Evolutionary conservation across 2,888 invertebrate species (phyloP), one percentile per base, ranked within the genome.

Genomic region (Crepidodera aurea): DNA sequence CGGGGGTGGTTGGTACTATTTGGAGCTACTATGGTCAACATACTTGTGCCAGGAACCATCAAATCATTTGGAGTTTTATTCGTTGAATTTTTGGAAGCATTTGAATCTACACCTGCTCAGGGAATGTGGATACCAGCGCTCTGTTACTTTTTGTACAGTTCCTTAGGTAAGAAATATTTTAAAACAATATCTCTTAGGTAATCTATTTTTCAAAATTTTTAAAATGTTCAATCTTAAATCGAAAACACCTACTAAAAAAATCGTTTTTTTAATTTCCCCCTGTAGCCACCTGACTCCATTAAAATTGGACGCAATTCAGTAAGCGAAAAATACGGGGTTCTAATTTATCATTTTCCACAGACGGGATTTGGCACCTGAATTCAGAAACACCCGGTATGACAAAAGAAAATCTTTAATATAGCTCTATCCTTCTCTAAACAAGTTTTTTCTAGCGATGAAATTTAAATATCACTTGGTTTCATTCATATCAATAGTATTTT

Each of bases 21-120:
- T 81, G 87, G 92, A 50, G 87, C 93, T 2, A 92, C 93, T 57
- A 80, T 93, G 74, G 93, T 94, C 57, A 93, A 94, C 77, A 88
- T 94, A 69, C 83, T 94, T 16, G 91, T 94, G 32, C 93, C 94
- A 3, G 94, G 94, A 34, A 93, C 92, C 0, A 90, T 94, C 48
- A 94, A 94, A 79, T 93, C 93, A 1, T 94, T 94, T 74, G 94
- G 94, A 10, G 93, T 94, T 0, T 82, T 94, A 0, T 88, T 93
- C 74, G 88, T 92, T 34, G 93, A 93, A 76, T 92, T 94, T 79
- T 83, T 91, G 62, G 90, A 91, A 70, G 90, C 90, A 15, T 94
- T 93, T 77, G 78, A 91, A 2, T 86, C 91, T 0, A 86, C 90
- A 1, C 86, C 90, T 0, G 85, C 91, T 0, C 86, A 88, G 6